Conservation (phyloP, 1,140 invertebrate species). For the Temnothorax longispinosus region DNA sequence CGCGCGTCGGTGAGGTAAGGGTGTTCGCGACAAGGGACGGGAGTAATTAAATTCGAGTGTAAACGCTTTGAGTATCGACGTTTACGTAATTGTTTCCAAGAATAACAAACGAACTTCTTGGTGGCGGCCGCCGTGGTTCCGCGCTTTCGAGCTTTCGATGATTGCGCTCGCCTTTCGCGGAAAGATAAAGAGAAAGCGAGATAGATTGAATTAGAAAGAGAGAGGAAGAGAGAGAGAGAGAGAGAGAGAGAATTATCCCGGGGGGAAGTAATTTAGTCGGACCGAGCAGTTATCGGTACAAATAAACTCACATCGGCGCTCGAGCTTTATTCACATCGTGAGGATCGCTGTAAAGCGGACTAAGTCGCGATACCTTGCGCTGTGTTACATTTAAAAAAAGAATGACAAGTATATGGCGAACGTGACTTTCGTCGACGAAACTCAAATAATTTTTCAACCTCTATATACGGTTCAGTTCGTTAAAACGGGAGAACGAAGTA, state of each 20-base stretch:
- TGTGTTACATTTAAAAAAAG: slow-evolving; percentile 21
- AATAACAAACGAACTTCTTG: slow-evolving; percentile 52
- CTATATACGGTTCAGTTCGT: neutral
- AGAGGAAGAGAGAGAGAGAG: slow-evolving; percentile 36
- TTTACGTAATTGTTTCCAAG: slow-evolving; percentile 41
- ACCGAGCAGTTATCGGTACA: slow-evolving; percentile 52
- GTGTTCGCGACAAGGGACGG: neutral
- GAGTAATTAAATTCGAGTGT: slow-evolving; percentile 51
- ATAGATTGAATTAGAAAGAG: neutral
- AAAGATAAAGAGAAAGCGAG: slow-evolving; percentile 25
- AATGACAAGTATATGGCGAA: neutral
- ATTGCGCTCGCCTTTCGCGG: slow-evolving; percentile 20
- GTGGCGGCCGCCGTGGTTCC: neutral
- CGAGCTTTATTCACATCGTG: neutral
- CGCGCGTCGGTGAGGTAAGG: neutral
- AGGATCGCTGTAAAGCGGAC: slow-evolving; percentile 39
- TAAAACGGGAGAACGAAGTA: slow-evolving; percentile 46
- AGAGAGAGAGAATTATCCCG: slow-evolving; percentile 33
- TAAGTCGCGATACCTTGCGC: neutral
- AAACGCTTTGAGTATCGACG: slow-evolving; percentile 42
- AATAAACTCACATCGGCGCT: slow-evolving; percentile 49
- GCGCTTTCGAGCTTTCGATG: slow-evolving; percentile 28
- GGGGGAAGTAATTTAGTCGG: slow-evolving; percentile 61
- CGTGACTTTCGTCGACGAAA: slow-evolving; percentile 45
- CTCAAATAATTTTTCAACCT: slow-evolving; percentile 28